Conservation (phyloP, 1,140 invertebrate genomes). For the Drosophila oshimai region DNA sequence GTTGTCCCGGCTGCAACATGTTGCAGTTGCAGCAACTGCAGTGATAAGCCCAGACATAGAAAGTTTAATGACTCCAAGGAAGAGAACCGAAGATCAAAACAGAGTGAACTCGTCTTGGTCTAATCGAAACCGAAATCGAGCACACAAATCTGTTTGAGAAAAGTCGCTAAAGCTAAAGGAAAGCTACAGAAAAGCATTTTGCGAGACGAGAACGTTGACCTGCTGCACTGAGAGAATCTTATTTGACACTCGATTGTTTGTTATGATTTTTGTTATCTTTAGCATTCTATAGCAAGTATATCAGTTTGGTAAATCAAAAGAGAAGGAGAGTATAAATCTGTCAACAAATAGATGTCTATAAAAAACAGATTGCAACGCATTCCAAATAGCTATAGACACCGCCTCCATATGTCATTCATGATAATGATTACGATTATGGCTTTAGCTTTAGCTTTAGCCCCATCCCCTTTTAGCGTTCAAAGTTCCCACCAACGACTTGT, state of each 20-base stretch:
- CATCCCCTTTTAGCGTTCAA: not conserved
- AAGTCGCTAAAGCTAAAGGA: not conserved
- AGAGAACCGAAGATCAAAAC: not conserved
- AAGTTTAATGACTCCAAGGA: constrained; percentile 62
- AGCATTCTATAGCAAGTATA: too few relatives aligned
- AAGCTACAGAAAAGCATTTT: not conserved
- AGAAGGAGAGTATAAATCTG: not conserved
- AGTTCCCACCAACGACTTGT: not conserved
- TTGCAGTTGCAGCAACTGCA: constrained; percentile 34
- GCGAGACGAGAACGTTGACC: not conserved
- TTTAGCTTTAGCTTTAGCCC: too few relatives aligned
- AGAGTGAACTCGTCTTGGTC: not conserved
- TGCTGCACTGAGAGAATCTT: not conserved
- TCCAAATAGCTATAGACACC: not conserved
- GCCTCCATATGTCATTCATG: constrained; percentile 11
- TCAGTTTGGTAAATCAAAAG: not conserved
- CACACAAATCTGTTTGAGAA: constrained; percentile 1
- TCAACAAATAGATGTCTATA: not conserved
- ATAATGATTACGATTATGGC: constrained; percentile 29
- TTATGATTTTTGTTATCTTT: too few relatives aligned
- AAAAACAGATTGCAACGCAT: not conserved
- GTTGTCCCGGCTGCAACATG: constrained; percentile 31
- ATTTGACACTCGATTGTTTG: too few relatives aligned
- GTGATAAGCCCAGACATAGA: constrained; percentile 60
- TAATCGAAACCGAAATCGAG: constrained; percentile 32